These are phyloP conservation scores for Trididemnum clinides DNA, from an alignment of 23 tunicate genomes.

Conservation along the genomic window DNA sequence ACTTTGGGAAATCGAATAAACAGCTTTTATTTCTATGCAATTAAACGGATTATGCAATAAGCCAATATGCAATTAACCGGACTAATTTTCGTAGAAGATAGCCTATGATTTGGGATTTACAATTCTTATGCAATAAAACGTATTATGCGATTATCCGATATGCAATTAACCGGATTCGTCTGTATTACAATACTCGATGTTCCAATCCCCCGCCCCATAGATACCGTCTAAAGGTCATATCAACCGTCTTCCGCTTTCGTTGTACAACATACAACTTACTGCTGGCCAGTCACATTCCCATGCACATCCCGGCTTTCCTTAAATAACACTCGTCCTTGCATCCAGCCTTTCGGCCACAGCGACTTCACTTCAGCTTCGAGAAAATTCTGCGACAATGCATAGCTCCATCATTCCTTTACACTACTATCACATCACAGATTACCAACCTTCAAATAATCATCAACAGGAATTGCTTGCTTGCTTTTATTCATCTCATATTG, in stretches of 20 bases:
- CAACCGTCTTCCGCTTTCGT: no score
- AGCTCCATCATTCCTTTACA: background rate
- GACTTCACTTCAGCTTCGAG: constrained; percentile 69
- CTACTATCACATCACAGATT: background rate
- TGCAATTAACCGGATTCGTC: no score
- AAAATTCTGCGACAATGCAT: constrained; percentile 62
- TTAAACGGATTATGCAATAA: no score
- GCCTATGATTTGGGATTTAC: no score
- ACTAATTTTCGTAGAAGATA: no score
- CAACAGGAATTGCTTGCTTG: constrained; percentile 47
- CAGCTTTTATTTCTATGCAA: no score
- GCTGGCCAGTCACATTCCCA: constrained; percentile 41
- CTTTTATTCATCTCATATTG: constrained; percentile 47
- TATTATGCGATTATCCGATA: no score
- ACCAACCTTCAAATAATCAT: constrained; percentile 80
- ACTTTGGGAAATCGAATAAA: no score
- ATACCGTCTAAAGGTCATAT: no score
- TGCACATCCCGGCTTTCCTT: constrained; percentile 81
- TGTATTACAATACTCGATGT: background rate
- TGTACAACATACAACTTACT: constrained; percentile 55
- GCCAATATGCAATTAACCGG: no score
- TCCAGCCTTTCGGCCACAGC: constrained; percentile 97
- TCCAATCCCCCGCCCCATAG: background rate
- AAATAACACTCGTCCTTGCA: constrained; percentile 80
- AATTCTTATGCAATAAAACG: no score